Percentiles rank a stretch among this genome's conserved stretches.
These are phyloP conservation scores for Anastrepha ludens DNA, from an alignment of 1,140 invertebrate species.

Conservation along the genomic window DNA sequence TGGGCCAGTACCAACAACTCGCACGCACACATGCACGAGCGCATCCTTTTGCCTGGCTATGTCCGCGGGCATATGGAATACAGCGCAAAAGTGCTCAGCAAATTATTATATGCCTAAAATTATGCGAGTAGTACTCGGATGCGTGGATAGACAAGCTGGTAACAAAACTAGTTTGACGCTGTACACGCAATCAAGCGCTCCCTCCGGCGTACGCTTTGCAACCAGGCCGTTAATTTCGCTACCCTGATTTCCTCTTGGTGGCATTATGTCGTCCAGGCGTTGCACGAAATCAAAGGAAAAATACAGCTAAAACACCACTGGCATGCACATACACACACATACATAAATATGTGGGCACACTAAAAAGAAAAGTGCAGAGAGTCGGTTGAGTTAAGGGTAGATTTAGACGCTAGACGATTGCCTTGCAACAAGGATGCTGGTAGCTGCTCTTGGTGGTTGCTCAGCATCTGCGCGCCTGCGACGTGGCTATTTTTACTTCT, in stretches of 20 bases:
- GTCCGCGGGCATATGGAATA: background rate
- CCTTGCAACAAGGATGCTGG: slow-evolving; percentile 4
- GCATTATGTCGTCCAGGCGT: background rate
- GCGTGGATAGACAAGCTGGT: slow-evolving; percentile 19
- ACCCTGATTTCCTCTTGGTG: slow-evolving; percentile 23
- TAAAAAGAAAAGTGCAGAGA: background rate
- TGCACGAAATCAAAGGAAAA: background rate
- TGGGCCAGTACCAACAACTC: background rate
- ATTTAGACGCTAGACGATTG: background rate
- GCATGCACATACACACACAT: background rate
- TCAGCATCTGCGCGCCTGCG: slow-evolving; percentile 14
- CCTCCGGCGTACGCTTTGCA: background rate
- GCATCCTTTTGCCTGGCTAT: background rate
- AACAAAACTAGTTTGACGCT: slow-evolving; percentile 7
- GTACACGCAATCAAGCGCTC: background rate
- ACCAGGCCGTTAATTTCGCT: slow-evolving; percentile 29
- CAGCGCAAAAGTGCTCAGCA: background rate
- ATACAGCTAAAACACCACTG: slow-evolving; percentile 13
- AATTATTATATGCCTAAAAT: slow-evolving; percentile 17
- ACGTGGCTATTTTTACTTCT: slow-evolving; percentile 31
- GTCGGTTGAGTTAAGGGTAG: slow-evolving; percentile 6
- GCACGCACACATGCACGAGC: background rate
- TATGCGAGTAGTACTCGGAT: background rate
- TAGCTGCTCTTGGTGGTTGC: slow-evolving; percentile 4
- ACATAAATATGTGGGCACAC: background rate